Base-by-base conservation (phyloP, 1,140 invertebrate species). In the Lordiphosa stackelbergi region DNA sequence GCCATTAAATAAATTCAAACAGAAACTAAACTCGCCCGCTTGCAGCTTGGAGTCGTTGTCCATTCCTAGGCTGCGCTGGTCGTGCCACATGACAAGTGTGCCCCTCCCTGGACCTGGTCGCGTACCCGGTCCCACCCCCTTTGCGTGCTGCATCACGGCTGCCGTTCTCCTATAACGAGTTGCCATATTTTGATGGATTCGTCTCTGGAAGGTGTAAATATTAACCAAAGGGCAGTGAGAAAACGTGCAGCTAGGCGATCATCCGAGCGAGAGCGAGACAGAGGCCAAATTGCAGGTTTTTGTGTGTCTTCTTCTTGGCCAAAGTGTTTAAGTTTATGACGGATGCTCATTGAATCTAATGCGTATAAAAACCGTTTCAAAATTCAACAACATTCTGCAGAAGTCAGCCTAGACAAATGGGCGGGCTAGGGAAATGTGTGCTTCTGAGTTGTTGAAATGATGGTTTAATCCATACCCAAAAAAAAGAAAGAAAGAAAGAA, bases 1-100 rank as follows among this genome's bases (percentile, higher is more conserved):
- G 73, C 70, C 70, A 81, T 75, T 75, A 79, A 81, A 66, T 75
- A 73, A 81, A 85, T 66, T 81, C 71, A 75, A 81, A 83, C 75
- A 81, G 75, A 81, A 81, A 75, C 70, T 72, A 66, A 78, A 78
- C 69, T 79, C 58, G 75, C 49, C 53, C 53, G 41, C 28, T 55
- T 24, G n/a, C 45, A 46, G 7, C 31, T 9, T 5, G 46, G 31
- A 12, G 46, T 34, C 8, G 48, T 37, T 22, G 11, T 22, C 35
- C 13, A 11, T 52, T 36, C 37, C 35, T 40, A 28, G 19, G 53
- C 41, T 16, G 7, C n/a, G 22, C 19, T 48, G 34, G 53, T 71
- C 68, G 68, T 68, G 68, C 68, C 47, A 62, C 66, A 75, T 78
- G 71, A 74, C 72, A 75, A 75, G 74, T 78, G 74, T 73, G 74